phyloP scores from a whole-genome alignment of 2,888 invertebrate species.

The Drosophila eohydei region DNA sequence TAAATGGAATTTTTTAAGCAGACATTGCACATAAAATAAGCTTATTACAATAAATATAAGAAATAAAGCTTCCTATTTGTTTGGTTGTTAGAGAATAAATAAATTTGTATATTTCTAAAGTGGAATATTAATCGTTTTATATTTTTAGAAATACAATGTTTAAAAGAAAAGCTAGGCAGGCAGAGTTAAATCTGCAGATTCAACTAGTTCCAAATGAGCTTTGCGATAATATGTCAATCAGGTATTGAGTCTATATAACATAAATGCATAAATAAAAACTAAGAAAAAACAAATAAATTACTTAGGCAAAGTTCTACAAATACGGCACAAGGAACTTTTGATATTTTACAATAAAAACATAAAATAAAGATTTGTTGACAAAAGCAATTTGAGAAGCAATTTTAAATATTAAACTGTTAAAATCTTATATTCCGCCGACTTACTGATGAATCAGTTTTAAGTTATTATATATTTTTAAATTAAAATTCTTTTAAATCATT shows the following conservation, averaged over 20 bases:
- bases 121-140: constrained; percentile 17
- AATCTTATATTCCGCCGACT: constrained; percentile 40
- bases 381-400: constrained; percentile 32
- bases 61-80: constrained; percentile 54
- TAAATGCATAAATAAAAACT: constrained; percentile 7
- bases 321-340: constrained; percentile 73
- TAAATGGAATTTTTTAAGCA: constrained; percentile 8
- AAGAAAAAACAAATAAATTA: constrained; percentile 38
- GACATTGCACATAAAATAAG: constrained; percentile 44
- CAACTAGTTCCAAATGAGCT: not conserved
- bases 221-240: constrained; percentile 1
- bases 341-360: constrained; percentile 21
- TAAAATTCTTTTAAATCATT: constrained; percentile 39
- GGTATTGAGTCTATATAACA: not conserved
- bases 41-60: constrained; percentile 26
- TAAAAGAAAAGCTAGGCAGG: constrained; percentile 3
- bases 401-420: constrained; percentile 41
- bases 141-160: constrained; percentile 20
- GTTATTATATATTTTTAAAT: not conserved
- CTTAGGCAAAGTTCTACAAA: constrained; percentile 34
- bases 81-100: constrained; percentile 28
- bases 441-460: constrained; percentile 4
- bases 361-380: constrained; percentile 3
- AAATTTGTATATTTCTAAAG: constrained; percentile 9
- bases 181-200: not conserved